phyloP scores from a whole-genome alignment of 2,888 invertebrate species.

The Sarcophaga caerulescens region DNA sequence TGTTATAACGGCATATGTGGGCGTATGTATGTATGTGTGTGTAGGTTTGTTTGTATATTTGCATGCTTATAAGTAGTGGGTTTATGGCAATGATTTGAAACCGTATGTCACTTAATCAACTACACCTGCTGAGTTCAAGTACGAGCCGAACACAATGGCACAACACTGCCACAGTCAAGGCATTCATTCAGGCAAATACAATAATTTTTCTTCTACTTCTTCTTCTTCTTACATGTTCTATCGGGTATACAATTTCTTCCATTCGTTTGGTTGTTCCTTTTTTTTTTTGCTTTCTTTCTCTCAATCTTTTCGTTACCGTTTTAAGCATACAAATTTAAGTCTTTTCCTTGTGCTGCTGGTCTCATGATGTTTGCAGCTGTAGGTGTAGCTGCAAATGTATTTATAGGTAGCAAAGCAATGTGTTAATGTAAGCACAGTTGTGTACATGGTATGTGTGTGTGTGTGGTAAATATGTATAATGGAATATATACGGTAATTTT shows the following conservation, averaged over 20 bases:
- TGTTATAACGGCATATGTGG: neutral
- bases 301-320: neutral
- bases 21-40: neutral
- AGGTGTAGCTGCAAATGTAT: no score
- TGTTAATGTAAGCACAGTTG: neutral
- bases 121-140: slow-evolving; percentile 57
- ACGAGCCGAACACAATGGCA: neutral
- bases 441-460: neutral
- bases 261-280: no score
- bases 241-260: neutral
- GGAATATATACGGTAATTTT: slow-evolving; percentile 42
- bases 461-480: slow-evolving; percentile 6
- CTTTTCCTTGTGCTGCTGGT: neutral
- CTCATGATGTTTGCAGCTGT: neutral
- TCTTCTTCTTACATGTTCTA: neutral
- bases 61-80: neutral
- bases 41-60: neutral
- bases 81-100: slow-evolving; percentile 50
- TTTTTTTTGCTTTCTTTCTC: neutral
- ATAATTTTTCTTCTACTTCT: neutral
- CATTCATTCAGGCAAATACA: neutral
- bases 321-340: slow-evolving; percentile 7
- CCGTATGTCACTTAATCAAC: slow-evolving; percentile 58
- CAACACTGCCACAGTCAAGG: neutral
- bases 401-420: neutral